Base-by-base conservation (phyloP, 2,113 vertebrate species). In the Grallaria varia region DNA sequence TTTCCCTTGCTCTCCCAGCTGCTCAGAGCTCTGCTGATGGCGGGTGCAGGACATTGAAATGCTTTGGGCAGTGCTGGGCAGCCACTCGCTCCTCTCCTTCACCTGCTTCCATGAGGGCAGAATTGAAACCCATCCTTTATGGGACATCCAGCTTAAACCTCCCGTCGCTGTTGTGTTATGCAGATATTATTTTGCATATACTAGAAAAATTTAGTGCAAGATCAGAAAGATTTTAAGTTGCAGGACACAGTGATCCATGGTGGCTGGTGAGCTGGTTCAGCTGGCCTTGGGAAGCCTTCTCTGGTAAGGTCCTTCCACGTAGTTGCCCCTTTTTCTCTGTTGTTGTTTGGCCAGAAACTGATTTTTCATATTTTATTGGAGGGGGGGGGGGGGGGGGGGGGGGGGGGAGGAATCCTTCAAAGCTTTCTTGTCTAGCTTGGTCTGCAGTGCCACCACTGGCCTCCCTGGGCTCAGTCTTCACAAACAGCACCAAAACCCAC, bases 191-290 rank as follows among this genome's bases (percentile, higher is more conserved):
- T 25, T 63, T 59, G 44, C 22, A 24, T 47, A 7, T 19, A 10
- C 6, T 25, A 52, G 62, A 30, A 64, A 63, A 77, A 40, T 4
- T 13, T 24, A 5, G 8, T 39, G 19, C 22, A 49, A 47, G 23
- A 60, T 75, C 14, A 64, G 56, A 60, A 79, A 47, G 49, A 18
- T 84, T 56, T 71, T 18, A 25, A 60, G n/a, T 27, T 72, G 10
- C 8, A 30, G 25, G 58, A 47, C 27, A 3, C 0, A 0, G 37
- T 2, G 19, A 17, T 72, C 47, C 3, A 0, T 14, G 42, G 28
- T 9, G 21, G 13, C 62, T 23, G 10, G 42, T 8, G 42, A 56
- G 5, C 21, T 55, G 39, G 30, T 40, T 73, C 28, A 59, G 9
- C 23, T n/a, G 64, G 50, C 27, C 60, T 35, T 72, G 42, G 10